Evolutionary conservation across 2,797 vertebrate genomes (phyloP), one percentile per base, ranked within the genome.

Genomic region (Micropoecilia bifurca): DNA sequence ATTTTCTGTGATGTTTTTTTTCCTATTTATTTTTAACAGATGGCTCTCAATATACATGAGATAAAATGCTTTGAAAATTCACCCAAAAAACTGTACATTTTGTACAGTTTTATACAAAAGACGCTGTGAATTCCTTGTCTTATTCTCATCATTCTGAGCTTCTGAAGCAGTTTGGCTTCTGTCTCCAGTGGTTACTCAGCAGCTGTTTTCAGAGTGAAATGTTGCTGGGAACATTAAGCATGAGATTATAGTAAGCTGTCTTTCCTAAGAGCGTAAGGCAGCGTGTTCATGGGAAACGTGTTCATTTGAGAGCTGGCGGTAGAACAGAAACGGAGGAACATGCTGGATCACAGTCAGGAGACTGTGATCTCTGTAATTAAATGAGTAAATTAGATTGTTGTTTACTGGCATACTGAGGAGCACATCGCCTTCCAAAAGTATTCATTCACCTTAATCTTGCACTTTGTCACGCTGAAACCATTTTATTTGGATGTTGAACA

Each of bases 271-370:
- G 39, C 43, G 63, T 39, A 59, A 79, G 68, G 41, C 43, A 81
- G 80, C 66, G 28, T 74, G 71, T 61, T 79, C 63, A 59, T 77
- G 33, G 45, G 74, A 73, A 80, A 74, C 25, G 63, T 71, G 78
- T 79, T 78, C 4, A 57, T 80, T 82, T 78, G 78, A 80, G 72
- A 84, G 47, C 50, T 81, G 81, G 46, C 45, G 66, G 28, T 33
- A 7, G 30, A 20, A 39, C 61, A 41, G 41, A 41, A 41, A 41
- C 72, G 43, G 63, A 84, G 75, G 79, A 22, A 41, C 6, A 83
- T 18, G 72, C 72, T 46, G 12, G 55, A 76, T 61, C 30, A n/a
- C n/a, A n/a, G n/a, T n/a, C n/a, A n/a, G n/a, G n/a, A n/a, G n/a
- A n/a, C n/a, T 61, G 1, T 41, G 41, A 28, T 55, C 72, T 75